Conservation (phyloP, 2,113 vertebrate genomes). For the Zootoca vivipara region DNA sequence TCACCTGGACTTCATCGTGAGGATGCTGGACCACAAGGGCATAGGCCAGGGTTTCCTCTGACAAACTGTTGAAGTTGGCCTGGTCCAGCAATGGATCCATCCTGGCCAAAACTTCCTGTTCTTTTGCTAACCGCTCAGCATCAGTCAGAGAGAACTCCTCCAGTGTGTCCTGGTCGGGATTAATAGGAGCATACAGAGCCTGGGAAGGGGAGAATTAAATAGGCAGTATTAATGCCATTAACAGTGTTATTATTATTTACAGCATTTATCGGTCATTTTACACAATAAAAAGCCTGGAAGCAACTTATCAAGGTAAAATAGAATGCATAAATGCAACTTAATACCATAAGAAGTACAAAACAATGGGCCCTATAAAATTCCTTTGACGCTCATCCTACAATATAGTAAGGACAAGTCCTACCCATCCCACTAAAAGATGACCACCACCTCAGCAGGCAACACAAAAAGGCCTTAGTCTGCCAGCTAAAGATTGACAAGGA, state of each 20-base stretch:
- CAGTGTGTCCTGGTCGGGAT: conserved; percentile 71
- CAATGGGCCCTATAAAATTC: too few species aligned
- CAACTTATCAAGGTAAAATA: too few species aligned
- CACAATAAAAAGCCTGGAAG: too few species aligned
- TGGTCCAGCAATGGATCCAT: conserved; percentile 70
- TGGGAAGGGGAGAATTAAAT: conserved; percentile 5
- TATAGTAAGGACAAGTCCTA: too few species aligned
- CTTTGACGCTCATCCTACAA: too few species aligned
- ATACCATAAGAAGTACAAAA: too few species aligned
- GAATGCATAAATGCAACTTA: too few species aligned
- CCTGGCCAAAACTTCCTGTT: conserved; percentile 64
- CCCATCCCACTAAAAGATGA: too few species aligned
- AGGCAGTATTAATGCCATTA: neutral
- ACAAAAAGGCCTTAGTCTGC: too few species aligned
- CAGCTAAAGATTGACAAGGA: too few species aligned
- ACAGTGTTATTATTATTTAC: neutral
- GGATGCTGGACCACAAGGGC: conserved; percentile 73
- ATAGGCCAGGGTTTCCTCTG: conserved; percentile 69
- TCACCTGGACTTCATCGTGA: conserved; percentile 73
- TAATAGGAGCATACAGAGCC: conserved; percentile 72
- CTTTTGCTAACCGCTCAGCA: conserved; percentile 59
- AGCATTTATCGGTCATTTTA: too few species aligned
- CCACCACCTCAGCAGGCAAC: too few species aligned
- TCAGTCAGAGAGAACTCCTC: conserved; percentile 60
- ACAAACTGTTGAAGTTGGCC: conserved; percentile 71